Evolutionary conservation across 2,888 invertebrate genomes (phyloP).

Genomic region (Synanthedon andrenaeformis): DNA sequence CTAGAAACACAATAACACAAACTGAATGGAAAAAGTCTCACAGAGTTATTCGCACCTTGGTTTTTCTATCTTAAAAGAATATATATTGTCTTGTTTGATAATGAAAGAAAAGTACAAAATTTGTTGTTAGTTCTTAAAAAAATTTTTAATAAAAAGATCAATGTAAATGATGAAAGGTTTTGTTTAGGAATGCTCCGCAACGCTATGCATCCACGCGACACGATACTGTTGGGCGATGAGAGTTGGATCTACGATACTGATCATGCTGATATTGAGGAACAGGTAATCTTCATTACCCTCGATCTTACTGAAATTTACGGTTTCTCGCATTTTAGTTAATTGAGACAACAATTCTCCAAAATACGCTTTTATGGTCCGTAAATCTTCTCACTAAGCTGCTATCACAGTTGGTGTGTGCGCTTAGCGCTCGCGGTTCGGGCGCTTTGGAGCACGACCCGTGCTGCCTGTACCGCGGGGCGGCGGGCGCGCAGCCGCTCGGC

Average conservation of each 20-base stretch:
- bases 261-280: slow-evolving; percentile 96
- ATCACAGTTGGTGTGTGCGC: slow-evolving; percentile 84
- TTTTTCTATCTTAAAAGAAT: too few relatives aligned
- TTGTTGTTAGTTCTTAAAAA: too few relatives aligned
- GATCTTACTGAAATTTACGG: slow-evolving; percentile 5
- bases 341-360: too few relatives aligned
- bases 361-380: too few relatives aligned
- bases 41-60: too few relatives aligned
- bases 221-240: slow-evolving; percentile 88
- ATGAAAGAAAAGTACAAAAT: too few relatives aligned
- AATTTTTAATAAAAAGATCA: too few relatives aligned
- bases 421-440: slow-evolving; percentile 95
- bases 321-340: background rate
- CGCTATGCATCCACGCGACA: slow-evolving; percentile 65
- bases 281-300: slow-evolving; percentile 70
- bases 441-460: slow-evolving; percentile 97
- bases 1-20: too few relatives aligned
- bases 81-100: too few relatives aligned
- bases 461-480: slow-evolving; percentile 82
- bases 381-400: too few relatives aligned
- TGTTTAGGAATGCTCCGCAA: slow-evolving; percentile 41
- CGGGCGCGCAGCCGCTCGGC: slow-evolving; percentile 88
- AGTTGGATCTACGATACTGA: slow-evolving; percentile 95
- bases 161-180: background rate
- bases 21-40: too few relatives aligned